Percentiles rank a stretch among this genome's conserved stretches.
Evolutionary conservation across 2,113 vertebrate genomes (phyloP).

Genomic region (Himantopus leucocephalus): DNA sequence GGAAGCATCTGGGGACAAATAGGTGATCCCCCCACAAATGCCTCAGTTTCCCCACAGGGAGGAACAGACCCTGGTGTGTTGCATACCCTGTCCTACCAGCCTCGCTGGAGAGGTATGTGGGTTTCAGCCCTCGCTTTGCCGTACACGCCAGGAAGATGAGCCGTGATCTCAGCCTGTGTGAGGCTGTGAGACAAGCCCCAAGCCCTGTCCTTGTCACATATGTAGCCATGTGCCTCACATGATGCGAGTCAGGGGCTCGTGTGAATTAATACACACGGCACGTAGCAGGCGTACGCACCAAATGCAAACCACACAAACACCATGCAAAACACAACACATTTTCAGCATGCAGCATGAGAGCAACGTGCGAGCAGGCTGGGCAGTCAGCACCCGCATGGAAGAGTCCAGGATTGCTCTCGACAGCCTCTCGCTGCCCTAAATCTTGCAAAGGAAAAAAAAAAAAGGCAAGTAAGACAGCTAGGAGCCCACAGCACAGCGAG

Average conservation of each 20-base stretch:
- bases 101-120: accelerated
- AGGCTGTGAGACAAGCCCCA: background rate
- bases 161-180: accelerated
- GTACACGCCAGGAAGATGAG: accelerated
- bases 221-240: background rate
- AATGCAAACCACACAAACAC: background rate
- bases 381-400: accelerated
- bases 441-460: background rate
- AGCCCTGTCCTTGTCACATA: background rate
- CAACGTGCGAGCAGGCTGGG: background rate
- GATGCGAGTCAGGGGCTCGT: accelerated
- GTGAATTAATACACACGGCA: background rate
- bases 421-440: background rate
- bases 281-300: background rate
- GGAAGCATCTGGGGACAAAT: background rate
- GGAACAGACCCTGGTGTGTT: background rate
- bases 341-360: accelerated
- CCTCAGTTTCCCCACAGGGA: background rate
- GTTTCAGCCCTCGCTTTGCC: background rate
- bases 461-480: background rate
- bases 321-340: accelerated
- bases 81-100: background rate
- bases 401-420: background rate
- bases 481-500: background rate
- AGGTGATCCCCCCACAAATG: background rate